Base-by-base conservation (phyloP, 2,797 vertebrate species). In the Labeo calbasu region DNA sequence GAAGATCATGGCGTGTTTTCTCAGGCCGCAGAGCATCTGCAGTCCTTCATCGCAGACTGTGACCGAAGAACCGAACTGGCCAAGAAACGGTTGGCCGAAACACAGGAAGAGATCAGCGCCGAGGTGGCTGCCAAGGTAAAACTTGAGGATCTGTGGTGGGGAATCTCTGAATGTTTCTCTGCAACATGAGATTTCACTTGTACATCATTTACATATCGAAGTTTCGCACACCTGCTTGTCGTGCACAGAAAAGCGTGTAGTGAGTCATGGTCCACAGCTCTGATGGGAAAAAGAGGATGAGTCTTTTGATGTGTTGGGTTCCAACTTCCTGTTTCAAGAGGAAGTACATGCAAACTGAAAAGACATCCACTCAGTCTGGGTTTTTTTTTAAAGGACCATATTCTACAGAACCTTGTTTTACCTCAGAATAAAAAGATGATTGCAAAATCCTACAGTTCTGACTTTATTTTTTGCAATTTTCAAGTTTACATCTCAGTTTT, bases 61-160 rank as follows among this genome's bases (percentile, higher is more conserved):
- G 98, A 99, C 91, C 93, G 97, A 88, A 95, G 97, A 91, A 99
- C 98, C 43, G 98, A 99, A 92, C 94, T 99, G 86, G 97, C 98
- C 55, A 99, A 99, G 92, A 99, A 99, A 92, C 96, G 98, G 89
- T 93, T 99, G 85, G 97, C 97, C 23, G 98, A 99, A 93, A 99
- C 98, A 5, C 98, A 99, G 89, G 97, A 99, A 90, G 98, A 99
- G 92, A 99, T 99, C 91, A 99, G 97, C 28, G 97, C 98, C 84
- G 98, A 99, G 94, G 98, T 99, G 69, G 97, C 97, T 79, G 97
- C 97, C 65, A 99, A 99, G 95, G 98, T 99, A 93, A 89, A 25
- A 4, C 1, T 40, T 2, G 25, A 51, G 0, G 5, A 15, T n/a
- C 28, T 9, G 36, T 2, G 13, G 2, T 11, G 19, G 13, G 51